A percentile compares a stretch with the other conserved stretches of the same genome.
Conservation (phyloP, 30 jellyfish, hydroid and myxozoan genomes). For the Chrysaora quinquecirrha region DNA sequence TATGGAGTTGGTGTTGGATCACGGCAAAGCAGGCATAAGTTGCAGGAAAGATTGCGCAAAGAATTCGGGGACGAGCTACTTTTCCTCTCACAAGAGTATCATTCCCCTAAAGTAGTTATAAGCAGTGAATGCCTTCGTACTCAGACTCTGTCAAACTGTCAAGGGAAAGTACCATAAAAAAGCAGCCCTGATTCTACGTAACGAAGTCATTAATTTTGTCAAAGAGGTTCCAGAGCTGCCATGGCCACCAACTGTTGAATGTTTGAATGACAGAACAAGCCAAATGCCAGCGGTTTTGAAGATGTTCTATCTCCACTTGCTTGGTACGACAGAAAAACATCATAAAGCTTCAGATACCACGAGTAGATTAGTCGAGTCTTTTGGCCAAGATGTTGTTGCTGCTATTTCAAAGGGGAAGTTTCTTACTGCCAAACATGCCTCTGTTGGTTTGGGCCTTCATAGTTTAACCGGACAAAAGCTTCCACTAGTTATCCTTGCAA, state of each 20-base stretch:
- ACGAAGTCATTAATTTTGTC: neutral
- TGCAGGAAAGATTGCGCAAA: slow-evolving; percentile 37
- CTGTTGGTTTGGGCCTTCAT: slow-evolving; percentile 18
- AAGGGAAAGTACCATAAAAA: neutral
- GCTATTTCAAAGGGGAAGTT: slow-evolving; percentile 26
- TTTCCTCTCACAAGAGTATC: slow-evolving; percentile 22
- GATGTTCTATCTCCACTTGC: neutral
- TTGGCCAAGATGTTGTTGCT: slow-evolving; percentile 17
- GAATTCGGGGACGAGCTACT: slow-evolving; percentile 16
- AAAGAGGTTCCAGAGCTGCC: slow-evolving; percentile 8
- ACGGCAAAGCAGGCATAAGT: slow-evolving; percentile 29
- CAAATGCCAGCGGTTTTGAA: neutral
- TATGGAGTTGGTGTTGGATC: slow-evolving; percentile 22
- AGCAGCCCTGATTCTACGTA: slow-evolving; percentile 16
- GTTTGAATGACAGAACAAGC: neutral
- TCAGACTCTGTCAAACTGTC: neutral
- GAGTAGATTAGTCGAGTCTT: slow-evolving; percentile 9
- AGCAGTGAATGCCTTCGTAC: slow-evolving; percentile 39
- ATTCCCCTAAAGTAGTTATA: slow-evolving; percentile 23
- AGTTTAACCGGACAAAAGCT: neutral
- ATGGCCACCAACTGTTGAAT: slow-evolving; percentile 30
- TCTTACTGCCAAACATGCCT: slow-evolving; percentile 24
- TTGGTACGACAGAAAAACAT: neutral
- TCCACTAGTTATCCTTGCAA: neutral
- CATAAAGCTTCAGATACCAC: neutral